Evolutionary conservation across 23 tunicate species (phyloP).

Genomic region (Trididemnum nubilum): DNA sequence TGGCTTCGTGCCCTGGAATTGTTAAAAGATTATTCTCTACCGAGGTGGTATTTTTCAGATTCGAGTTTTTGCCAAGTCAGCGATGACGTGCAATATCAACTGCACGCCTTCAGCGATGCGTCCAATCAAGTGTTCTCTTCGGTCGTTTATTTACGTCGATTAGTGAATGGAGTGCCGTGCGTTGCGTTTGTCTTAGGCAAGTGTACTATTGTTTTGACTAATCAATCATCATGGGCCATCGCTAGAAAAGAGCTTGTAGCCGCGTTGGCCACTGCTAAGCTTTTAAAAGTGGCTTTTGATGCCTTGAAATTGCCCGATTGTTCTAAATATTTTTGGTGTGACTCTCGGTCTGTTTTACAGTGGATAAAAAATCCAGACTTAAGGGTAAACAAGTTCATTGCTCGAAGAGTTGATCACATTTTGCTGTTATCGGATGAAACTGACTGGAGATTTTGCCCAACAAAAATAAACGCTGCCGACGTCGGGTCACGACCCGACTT

Average conservation of each 20-base stretch:
- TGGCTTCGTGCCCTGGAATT: too few relatives aligned
- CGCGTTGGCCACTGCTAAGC: neutral
- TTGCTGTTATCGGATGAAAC: too few relatives aligned
- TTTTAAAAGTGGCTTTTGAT: neutral
- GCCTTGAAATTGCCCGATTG: neutral
- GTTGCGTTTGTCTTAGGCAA: neutral
- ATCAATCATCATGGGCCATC: neutral
- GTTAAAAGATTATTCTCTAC: too few relatives aligned
- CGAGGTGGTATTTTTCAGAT: too few relatives aligned
- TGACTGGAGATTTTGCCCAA: neutral
- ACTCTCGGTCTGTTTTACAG: neutral
- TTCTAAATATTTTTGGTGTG: neutral
- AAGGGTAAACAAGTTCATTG: neutral
- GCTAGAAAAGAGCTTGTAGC: neutral
- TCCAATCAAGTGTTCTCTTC: neutral
- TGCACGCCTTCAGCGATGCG: neutral
- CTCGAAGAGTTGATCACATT: neutral
- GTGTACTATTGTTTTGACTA: neutral
- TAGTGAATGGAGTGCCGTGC: neutral
- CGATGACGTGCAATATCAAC: neutral
- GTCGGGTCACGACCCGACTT: neutral
- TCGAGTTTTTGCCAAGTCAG: too few relatives aligned
- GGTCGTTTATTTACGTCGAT: neutral
- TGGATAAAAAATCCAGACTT: neutral
- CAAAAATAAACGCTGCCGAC: neutral